phyloP scores from a whole-genome alignment of 2,888 invertebrate genomes.

The Acanthopleura granulata region DNA sequence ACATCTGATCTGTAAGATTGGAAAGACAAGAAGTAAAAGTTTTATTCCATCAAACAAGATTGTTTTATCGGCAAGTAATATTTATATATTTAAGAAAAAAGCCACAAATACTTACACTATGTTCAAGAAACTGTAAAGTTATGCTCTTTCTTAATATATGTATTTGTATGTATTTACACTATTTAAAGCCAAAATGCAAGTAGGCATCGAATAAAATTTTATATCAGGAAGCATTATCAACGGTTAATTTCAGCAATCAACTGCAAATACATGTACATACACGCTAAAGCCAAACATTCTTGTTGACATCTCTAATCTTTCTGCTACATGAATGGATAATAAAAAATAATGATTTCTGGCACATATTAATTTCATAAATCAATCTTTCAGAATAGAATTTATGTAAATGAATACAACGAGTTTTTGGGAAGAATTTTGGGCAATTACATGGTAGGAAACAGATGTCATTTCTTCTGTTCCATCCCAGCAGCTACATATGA shows the following conservation, averaged over 20 bases:
- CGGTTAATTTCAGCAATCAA: no score
- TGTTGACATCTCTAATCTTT: no score
- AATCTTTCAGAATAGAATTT: background rate
- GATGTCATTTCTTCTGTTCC: conserved; percentile 46
- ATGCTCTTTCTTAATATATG: conserved; percentile 15
- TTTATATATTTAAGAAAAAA: background rate
- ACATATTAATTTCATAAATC: background rate
- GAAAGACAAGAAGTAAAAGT: background rate
- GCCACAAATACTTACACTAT: background rate
- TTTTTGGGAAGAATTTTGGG: conserved; percentile 9
- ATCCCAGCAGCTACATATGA: conserved; percentile 91
- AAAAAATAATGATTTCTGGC: conserved; percentile 4
- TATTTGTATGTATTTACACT: conserved; percentile 8
- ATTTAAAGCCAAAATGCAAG: no score
- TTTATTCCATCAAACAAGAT: background rate
- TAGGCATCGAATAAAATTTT: no score
- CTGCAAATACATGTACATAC: no score
- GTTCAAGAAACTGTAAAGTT: conserved; percentile 20
- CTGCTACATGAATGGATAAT: no score
- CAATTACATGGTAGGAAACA: background rate
- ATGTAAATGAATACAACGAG: background rate
- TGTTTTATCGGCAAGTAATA: background rate
- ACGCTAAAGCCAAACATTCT: no score
- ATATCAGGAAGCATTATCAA: no score
- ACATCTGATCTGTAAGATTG: no score